Evolutionary conservation across 1,140 invertebrate species (phyloP).

Genomic region (Drosophila lacteicornis): DNA sequence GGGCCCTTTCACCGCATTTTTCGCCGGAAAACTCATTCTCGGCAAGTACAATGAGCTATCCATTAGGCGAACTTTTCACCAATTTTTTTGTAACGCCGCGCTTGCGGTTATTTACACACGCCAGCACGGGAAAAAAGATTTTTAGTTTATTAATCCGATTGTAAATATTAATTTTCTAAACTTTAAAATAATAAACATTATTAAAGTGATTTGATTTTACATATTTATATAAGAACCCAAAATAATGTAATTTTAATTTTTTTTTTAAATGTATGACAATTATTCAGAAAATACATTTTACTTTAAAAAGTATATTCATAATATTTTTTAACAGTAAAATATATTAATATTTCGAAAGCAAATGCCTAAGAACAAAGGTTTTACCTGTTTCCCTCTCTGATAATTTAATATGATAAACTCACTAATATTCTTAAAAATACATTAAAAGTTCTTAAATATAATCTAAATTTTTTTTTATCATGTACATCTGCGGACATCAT

Average conservation of each 20-base stretch:
- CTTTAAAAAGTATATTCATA: no score
- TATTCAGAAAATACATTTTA: no score
- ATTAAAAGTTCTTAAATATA: neutral
- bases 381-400: neutral
- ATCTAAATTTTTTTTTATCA: neutral
- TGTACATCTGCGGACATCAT: constrained; percentile 26
- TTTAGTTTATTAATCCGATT: neutral
- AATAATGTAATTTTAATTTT: no score
- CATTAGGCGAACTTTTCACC: constrained; percentile 74
- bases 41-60: constrained; percentile 48
- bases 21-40: constrained; percentile 22
- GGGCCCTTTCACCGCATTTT: constrained; percentile 36
- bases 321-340: no score
- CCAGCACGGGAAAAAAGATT: constrained; percentile 9
- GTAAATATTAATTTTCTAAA: no score
- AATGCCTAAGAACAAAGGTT: neutral
- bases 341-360: neutral
- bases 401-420: neutral
- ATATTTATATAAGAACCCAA: neutral
- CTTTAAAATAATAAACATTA: no score
- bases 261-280: no score
- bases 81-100: constrained; percentile 68
- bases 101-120: constrained; percentile 72
- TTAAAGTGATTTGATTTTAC: neutral
- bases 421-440: neutral